Base-by-base conservation (phyloP, 2,797 vertebrate genomes). In the Microctenopoma stevenorrisi region DNA sequence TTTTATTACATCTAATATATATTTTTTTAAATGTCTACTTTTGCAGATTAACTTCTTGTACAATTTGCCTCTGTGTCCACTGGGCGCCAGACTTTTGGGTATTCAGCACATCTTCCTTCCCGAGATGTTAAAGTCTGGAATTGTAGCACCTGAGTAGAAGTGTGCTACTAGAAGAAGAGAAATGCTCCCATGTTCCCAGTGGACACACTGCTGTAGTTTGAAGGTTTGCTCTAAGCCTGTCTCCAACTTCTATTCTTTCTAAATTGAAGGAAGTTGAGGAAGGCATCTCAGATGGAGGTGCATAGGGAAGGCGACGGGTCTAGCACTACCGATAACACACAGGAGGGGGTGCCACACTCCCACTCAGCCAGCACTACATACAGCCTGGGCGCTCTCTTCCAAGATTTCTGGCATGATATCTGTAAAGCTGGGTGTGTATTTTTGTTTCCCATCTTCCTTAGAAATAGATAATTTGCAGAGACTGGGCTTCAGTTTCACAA, bases 361-460 rank as follows among this genome's bases (percentile, higher is more conserved):
- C 95, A 94, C 63, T 96, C 91, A 94, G 92, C 93, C 91, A 93
- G 93, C 92, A 88, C 92, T 89, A 90, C 96, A 88, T 95, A 94
- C 94, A 94, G 95, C 86, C 93, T 98, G 90, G 95, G 95, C 78
- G 61, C 96, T 91, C 93, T 99, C 95, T 96, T 98, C 96, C 96
- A 96, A 95, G 96, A 96, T 93, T 96, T 99, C 94, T 99, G 97
- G 96, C 96, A 95, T 93, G 96, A 96, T 94, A 94, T 96, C 96
- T 98, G 96, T 96, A 96, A 97, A 96, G 95, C 96, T 92, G 96
- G 98, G 98, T 99, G 96, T 96, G 97, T 99, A 97, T 96, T 95
- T 94, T 92, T 49, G 52, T 86, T 90, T 91, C 78, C 74, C 87
- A 61, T 76, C 78, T 79, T 83, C 63, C 52, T 78, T 47, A 22